phyloP scores from a whole-genome alignment of 2,888 invertebrate species.

The Glaucopsyche alexis region DNA sequence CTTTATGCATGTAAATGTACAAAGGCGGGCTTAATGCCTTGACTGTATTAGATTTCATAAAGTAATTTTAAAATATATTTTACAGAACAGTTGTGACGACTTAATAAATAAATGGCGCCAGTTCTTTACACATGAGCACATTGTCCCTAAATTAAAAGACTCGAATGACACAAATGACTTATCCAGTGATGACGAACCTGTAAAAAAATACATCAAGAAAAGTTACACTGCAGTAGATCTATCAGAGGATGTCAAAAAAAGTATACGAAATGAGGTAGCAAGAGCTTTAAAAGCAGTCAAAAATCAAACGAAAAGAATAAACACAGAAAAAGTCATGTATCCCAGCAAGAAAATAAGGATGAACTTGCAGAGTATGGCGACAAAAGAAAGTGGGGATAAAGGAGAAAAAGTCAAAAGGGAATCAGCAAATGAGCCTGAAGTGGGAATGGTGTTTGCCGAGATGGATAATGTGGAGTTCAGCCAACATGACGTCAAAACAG shows the following conservation, averaged over 20 bases:
- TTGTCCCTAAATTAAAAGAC: conserved; percentile 35
- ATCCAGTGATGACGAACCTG: conserved; percentile 66
- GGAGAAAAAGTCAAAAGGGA: conserved; percentile 30
- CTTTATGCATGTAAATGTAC: background rate
- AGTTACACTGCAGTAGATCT: conserved; percentile 56
- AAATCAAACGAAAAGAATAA: conserved; percentile 34
- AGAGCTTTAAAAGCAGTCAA: conserved; percentile 46
- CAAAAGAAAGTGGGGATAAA: conserved; percentile 17
- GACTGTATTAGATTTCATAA: too few relatives aligned
- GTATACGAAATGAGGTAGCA: conserved; percentile 54
- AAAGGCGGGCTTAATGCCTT: background rate
- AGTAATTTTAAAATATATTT: background rate
- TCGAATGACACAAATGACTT: conserved; percentile 40
- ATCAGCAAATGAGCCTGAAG: conserved; percentile 34
- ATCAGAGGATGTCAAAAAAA: conserved; percentile 55
- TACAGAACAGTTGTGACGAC: conserved; percentile 56
- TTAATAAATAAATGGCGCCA: conserved; percentile 54
- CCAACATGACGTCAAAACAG: conserved; percentile 51
- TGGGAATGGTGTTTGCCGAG: conserved; percentile 63
- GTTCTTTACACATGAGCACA: conserved; percentile 48
- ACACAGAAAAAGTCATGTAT: conserved; percentile 28
- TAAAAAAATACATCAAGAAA: conserved; percentile 59
- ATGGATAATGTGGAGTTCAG: conserved; percentile 52
- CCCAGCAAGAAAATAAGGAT: conserved; percentile 12
- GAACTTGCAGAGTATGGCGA: conserved; percentile 36